Evolutionary conservation across 1,140 invertebrate species (phyloP).

Genomic region (Andricus grossulariae): DNA sequence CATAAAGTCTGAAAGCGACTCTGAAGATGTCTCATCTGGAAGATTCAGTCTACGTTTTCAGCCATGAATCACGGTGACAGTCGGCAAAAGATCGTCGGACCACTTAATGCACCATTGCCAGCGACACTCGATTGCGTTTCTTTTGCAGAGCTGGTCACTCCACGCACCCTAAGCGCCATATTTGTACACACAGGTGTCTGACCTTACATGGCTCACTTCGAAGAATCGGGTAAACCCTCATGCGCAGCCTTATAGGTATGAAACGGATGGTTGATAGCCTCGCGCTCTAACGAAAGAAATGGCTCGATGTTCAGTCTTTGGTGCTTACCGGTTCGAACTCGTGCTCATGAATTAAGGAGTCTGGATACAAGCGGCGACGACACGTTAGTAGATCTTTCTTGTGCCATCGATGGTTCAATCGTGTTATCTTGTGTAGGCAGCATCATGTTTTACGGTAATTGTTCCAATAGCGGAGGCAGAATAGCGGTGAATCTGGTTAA

Average conservation of each 20-base stretch:
- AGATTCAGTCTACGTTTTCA: neutral
- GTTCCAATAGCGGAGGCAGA: constrained; percentile 45
- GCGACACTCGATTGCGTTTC: constrained; percentile 34
- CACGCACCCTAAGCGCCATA: constrained; percentile 45
- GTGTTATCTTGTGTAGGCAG: constrained; percentile 31
- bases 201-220: constrained; percentile 61
- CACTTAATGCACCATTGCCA: constrained; percentile 36
- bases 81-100: constrained; percentile 41
- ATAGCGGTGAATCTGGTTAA: constrained; percentile 52
- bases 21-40: constrained; percentile 17
- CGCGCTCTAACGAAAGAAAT: constrained; percentile 45
- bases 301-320: constrained; percentile 32
- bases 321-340: constrained; percentile 48
- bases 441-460: constrained; percentile 61
- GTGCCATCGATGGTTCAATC: constrained; percentile 45
- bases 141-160: constrained; percentile 2
- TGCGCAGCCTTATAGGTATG: constrained; percentile 63
- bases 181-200: constrained; percentile 63
- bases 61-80: constrained; percentile 31
- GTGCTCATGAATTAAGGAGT: constrained; percentile 70
- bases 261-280: constrained; percentile 39
- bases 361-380: constrained; percentile 51
- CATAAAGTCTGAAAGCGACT: constrained; percentile 15
- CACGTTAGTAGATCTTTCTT: constrained; percentile 60
- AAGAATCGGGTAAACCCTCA: constrained; percentile 58